A percentile compares a stretch with the other conserved stretches of the same genome.
Conservation (phyloP, 2,797 vertebrate species). For the Esox masquinongy region DNA sequence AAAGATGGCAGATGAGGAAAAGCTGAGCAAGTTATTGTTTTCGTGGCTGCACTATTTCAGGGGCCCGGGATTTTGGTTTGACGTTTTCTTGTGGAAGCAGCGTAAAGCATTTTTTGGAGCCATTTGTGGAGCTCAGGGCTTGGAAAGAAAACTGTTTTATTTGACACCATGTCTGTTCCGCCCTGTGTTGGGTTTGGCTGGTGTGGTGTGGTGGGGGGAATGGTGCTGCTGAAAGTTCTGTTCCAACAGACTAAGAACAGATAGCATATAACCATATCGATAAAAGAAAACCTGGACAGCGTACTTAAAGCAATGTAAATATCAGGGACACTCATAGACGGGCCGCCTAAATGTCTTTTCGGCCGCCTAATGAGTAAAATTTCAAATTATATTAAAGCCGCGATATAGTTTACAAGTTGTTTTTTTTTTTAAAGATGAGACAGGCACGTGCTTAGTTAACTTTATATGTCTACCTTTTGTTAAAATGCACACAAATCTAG, state of each 20-base stretch:
- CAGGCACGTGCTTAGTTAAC: too few relatives aligned
- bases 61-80: constrained; percentile 1
- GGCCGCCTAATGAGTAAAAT: too few relatives aligned
- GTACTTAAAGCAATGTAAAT: too few relatives aligned
- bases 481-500: too few relatives aligned
- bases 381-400: too few relatives aligned
- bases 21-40: neutral
- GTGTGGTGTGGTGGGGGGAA: neutral
- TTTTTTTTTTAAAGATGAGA: too few relatives aligned
- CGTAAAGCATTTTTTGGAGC: constrained; percentile 32
- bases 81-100: constrained; percentile 24
- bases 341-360: too few relatives aligned
- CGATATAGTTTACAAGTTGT: too few relatives aligned
- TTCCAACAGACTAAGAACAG: neutral
- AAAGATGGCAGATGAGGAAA: neutral
- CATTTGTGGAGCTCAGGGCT: constrained; percentile 45
- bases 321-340: too few relatives aligned
- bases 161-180: constrained; percentile 54
- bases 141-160: constrained; percentile 50
- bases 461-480: too few relatives aligned
- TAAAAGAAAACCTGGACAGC: neutral
- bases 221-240: neutral
- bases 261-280: neutral
- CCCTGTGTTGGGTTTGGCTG: constrained; percentile 31
- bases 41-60: neutral